Evolutionary conservation across 2,797 vertebrate genomes (phyloP), one percentile per base, ranked within the genome.

Genomic region (Enteromius paludinosus): DNA sequence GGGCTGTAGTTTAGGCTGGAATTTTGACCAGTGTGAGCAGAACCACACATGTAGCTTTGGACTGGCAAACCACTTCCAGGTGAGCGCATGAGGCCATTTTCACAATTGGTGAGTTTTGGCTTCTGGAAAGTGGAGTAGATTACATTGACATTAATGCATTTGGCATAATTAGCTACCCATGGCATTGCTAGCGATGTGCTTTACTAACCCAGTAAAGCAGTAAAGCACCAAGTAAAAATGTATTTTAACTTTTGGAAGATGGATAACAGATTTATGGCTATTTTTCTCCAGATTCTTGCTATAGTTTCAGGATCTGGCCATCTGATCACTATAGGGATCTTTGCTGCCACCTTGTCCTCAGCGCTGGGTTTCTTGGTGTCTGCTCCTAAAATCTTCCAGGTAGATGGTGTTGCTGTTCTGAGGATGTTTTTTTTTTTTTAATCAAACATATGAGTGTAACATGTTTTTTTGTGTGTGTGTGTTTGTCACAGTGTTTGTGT

Each of bases 401-500:
- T 96, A 82, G n/a, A 61, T 0, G 3, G 0, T 74, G 49, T 2
- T 6, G 17, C 47, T 0, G 1, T n/a, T 47, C 3, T 47, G 25
- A 28, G 45, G 1, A 49, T 28, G 0, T 1, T 20, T 9, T 71
- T 49, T 28, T n/a, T n/a, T n/a, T n/a, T n/a, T n/a, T n/a, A n/a
- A 30, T n/a, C 5, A 4, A 0, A 1, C 5, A 54, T 54, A 1
- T 3, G 3, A 35, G 9, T 73, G 2, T 30, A 35, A n/a, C 1
- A 35, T 54, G 0, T n/a, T n/a, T n/a, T 49, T 38, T n/a, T n/a
- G n/a, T n/a, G n/a, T n/a, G n/a, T n/a, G n/a, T n/a, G n/a, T n/a
- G n/a, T n/a, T n/a, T n/a, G n/a, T n/a, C n/a, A n/a, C 77, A 96
- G 95, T 93, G 93, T 89, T 91, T 96, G 18, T 95, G 95, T 89